These are phyloP conservation scores for Notospermus geniculatus DNA, from an alignment of 1,140 invertebrate genomes.

Conservation along the genomic window DNA sequence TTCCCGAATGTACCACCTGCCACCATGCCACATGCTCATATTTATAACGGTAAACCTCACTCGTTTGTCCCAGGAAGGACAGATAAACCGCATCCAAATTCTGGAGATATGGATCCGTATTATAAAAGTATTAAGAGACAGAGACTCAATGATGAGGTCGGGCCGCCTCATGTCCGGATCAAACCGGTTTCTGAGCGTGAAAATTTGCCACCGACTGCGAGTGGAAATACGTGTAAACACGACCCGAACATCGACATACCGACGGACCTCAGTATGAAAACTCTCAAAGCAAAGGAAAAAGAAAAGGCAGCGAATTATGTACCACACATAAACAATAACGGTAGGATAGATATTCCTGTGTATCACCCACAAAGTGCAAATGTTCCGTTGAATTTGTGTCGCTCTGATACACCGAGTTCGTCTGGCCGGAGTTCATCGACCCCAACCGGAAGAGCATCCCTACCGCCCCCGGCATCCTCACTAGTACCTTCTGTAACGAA, in stretches of 20 bases:
- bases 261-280: slow-evolving; percentile 31
- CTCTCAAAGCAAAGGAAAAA: slow-evolving; percentile 16
- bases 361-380: slow-evolving; percentile 4
- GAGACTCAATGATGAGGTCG: slow-evolving; percentile 7
- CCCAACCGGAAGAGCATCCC: background rate
- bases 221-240: background rate
- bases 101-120: slow-evolving; percentile 7
- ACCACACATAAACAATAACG: background rate
- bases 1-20: too few relatives aligned
- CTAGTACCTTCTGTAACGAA: background rate
- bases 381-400: background rate
- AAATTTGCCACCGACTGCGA: background rate
- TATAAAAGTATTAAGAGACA: background rate
- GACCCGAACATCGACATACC: background rate
- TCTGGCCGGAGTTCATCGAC: background rate
- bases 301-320: background rate
- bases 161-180: slow-evolving; percentile 19
- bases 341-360: background rate
- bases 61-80: slow-evolving; percentile 21
- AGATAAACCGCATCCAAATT: slow-evolving; percentile 17
- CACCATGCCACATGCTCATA: too few relatives aligned
- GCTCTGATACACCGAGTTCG: background rate
- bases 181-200: background rate
- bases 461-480: background rate
- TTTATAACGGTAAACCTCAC: slow-evolving; percentile 1